Evolutionary conservation across 2,888 invertebrate species (phyloP), one percentile per base, ranked within the genome.

Genomic region (Aleiodes alternator): DNA sequence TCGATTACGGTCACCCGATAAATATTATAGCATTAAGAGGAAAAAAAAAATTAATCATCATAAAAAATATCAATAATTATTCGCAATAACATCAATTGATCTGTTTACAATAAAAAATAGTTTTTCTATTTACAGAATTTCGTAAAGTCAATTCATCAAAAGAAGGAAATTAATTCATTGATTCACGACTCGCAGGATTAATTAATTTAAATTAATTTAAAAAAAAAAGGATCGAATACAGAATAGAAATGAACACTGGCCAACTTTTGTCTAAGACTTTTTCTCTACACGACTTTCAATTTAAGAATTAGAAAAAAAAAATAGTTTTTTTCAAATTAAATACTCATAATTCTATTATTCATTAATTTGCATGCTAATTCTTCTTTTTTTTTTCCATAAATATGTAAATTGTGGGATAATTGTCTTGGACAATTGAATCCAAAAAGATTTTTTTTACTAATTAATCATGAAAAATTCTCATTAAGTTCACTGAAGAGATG

Each of bases 331-430:
- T 43, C 7, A 11, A 50, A 64, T 51, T 61, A 31, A 57, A 68
- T 75, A 71, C 68, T 68, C 53, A 68, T 76, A 38, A 59, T 51
- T 66, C 12, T 38, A 71, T 71, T 48, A 72, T 73, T 72, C 73
- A 48, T 31, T 48, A 72, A 72, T 72, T 75, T 72, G 16, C 48
- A 48, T 51, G 23, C 43, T 23, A 23, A 23, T 23, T 23, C 23
- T 61, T 31, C 9, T 4, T 69, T 11, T 23, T 48, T 43, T 72
- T 61, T 16, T 51, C 48, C 43, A 43, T 43, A 43, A 43, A 43
- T 43, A 43, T 43, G 43, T 43, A 8, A 43, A 43, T 43, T 43
- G 9, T 43, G 43, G 43, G 43, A 43, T 43, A 43, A 43, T 43
- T 43, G 43, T 43, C 43, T 43, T 43, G 43, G 43, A 43, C 43